Evolutionary conservation across 1,140 invertebrate species (phyloP), one percentile per base, ranked within the genome.

Genomic region (Heliconius hewitsoni): DNA sequence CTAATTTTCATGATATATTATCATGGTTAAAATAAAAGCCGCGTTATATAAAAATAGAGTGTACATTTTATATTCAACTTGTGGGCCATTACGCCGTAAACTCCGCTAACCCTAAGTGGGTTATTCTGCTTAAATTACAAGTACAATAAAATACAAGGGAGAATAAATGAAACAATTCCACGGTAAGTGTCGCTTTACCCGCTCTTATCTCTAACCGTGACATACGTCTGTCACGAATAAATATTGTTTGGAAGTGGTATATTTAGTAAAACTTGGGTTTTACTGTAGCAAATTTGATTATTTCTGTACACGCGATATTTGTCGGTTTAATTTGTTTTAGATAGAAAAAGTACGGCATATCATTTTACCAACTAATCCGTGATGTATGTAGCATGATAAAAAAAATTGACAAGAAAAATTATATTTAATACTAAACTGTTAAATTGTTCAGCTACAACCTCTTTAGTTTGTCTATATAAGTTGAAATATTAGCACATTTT

Each of bases 91-190:
- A 60, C 71, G 50, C 71, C 66, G 76, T 72, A 39, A 57, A 39
- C 50, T 78, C 55, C 27, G 71, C 66, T 19, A 66, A 57, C 71
- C 71, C 76, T 78, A 73, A 79, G 73, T 74, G 73, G 57, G 73
- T 71, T 74, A 74, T 79, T 79, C 42, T 74, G 77, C 71, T 78
- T 79, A 79, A 79, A 79, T 79, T 79, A 74, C 77, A 74, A 72
- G 77, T 74, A 70, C 42, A 79, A 79, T 79, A 74, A 79, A 79
- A 34, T 42, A 79, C 57, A 52, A 79, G 72, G 57, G 77, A 42
- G 70, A 42, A 73, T 79, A 79, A 74, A 79, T 74, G 77, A 79
- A 79, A 79, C 77, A 79, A 79, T 74, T 79, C 57, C 18, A 39
- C 34, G 6, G 34, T 76, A 76, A 70, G 42, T 34, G 77, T 74